A percentile compares a stretch with the other conserved stretches of the same genome.
These are phyloP conservation scores for Parapsyche elsis DNA, from an alignment of 1,140 invertebrate species.

Conservation along the genomic window DNA sequence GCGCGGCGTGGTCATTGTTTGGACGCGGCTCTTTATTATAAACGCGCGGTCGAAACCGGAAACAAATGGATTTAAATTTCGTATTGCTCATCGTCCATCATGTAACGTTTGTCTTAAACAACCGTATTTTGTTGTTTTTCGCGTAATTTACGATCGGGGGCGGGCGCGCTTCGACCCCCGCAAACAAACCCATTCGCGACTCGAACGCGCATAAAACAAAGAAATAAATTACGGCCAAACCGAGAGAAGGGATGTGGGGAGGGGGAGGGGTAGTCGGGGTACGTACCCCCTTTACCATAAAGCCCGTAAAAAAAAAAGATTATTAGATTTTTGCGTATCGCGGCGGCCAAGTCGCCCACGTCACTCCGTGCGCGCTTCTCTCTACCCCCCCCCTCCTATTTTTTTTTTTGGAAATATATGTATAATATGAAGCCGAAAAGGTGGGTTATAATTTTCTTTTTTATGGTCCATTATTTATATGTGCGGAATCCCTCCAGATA, in stretches of 20 bases:
- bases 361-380: conserved; percentile 40
- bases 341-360: conserved; percentile 46
- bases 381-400: background rate
- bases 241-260: background rate
- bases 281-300: background rate
- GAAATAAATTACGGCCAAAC: conserved; percentile 51
- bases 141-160: conserved; percentile 52
- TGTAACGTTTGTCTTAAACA: conserved; percentile 57
- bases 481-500: conserved; percentile 56
- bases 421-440: conserved; percentile 50
- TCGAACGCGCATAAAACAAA: conserved; percentile 54
- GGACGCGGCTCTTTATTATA: conserved; percentile 22
- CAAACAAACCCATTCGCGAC: conserved; percentile 47
- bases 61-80: conserved; percentile 52
- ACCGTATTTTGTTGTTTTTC: conserved; percentile 53
- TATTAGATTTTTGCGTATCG: conserved; percentile 52
- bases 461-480: conserved; percentile 57
- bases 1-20: background rate
- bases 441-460: conserved; percentile 56
- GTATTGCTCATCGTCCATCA: conserved; percentile 56
- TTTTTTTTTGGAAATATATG: conserved; percentile 18
- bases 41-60: background rate
- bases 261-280: background rate
- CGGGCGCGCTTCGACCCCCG: conserved; percentile 28
- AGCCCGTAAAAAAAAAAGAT: conserved; percentile 49